Base-by-base conservation (phyloP, 2,113 vertebrate species). In the Forbesichthys agassizii region DNA sequence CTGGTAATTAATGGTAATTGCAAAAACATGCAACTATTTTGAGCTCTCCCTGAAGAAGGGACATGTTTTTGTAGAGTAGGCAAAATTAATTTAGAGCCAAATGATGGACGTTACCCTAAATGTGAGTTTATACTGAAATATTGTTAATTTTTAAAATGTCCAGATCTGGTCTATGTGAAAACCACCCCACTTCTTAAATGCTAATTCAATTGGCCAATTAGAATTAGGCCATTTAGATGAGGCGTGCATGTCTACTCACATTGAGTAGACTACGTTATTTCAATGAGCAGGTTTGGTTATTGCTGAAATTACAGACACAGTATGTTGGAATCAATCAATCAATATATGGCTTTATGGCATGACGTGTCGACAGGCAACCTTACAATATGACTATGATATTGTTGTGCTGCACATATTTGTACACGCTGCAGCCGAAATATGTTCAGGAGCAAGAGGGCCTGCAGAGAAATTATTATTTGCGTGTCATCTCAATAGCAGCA, bases 401-500 rank as follows among this genome's bases (percentile, higher is more conserved):
- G 20, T 10, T 27, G 18, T 57, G 55, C 27, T 27, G 2, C 27
- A 27, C 27, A 27, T 27, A 27, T 27, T 27, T 11, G 14, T 5
- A 52, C 11, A 52, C 13, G 14, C 5, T 66, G 54, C 42, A 36
- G 47, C 9, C 11, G 61, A 74, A 52, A 54, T 60, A 55, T 73
- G 58, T 66, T 49, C 63, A 67, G 54, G 42, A 68, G 69, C 63
- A 47, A 3, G 14, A n/a, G 56, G 64, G 64, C 51, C 0, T 16
- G 13, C 11, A 16, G 48, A 68, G 76, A 69, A 69, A n/a, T 27
- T 27, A 79, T 66, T 73, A 11, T 70, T 78, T 27, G 27, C 27
- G 65, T 73, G 75, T 81, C 68, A 86, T 84, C 73, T 77, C 27
- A 47, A 14, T 66, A 55, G 88, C 79, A 82, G 84, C 75, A 81